Base-by-base conservation (phyloP, 2,113 vertebrate genomes). In the Zosterops borbonicus region DNA sequence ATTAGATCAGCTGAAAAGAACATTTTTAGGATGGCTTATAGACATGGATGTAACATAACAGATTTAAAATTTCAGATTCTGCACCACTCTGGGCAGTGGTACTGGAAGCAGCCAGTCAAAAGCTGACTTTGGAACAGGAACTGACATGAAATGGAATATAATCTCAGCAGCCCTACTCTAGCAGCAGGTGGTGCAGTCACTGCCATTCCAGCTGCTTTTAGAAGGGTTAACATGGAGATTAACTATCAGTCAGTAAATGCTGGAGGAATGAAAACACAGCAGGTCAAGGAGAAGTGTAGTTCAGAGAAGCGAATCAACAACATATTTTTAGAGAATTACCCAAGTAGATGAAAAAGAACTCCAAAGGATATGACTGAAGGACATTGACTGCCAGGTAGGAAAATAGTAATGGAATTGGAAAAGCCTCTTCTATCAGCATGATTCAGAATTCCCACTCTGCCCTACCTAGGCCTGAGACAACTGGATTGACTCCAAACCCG, bases 211-310 rank as follows among this genome's bases (percentile, higher is more conserved):
- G 41, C 60, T 83, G 60, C 59, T 89, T 93, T 90, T 74, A 53
- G 37, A 65, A 90, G 83, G 56, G 74, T 90, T 93, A 83, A 75
- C 1, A 0, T 58, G 17, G 29, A 90, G 68, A 85, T 94, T 90
- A 92, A 67, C 78, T 76, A 41, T 71, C 83, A 86, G 33, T 74
- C 83, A 55, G 52, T n/a, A 78, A 81, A 80, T 81, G 59, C 80
- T 87, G 42, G 24, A 86, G 76, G 62, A 90, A 78, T 88, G 39
- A 88, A 90, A 90, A 20, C 75, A 71, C 52, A 92, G 68, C 73
- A 78, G 89, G 56, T 83, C 76, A 86, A 95, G 63, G 76, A 90
- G 86, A 91, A 91, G 78, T 56, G 64, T 50, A 56, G 39, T n/a
- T 78, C 35, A 81, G 49, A 81, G 63, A 29, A 63, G 52, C 5